A percentile compares a stretch with the other conserved stretches of the same genome.
Conservation (phyloP, 35 echinoderm and acorn worm species). For the Stichopus chloronotus region DNA sequence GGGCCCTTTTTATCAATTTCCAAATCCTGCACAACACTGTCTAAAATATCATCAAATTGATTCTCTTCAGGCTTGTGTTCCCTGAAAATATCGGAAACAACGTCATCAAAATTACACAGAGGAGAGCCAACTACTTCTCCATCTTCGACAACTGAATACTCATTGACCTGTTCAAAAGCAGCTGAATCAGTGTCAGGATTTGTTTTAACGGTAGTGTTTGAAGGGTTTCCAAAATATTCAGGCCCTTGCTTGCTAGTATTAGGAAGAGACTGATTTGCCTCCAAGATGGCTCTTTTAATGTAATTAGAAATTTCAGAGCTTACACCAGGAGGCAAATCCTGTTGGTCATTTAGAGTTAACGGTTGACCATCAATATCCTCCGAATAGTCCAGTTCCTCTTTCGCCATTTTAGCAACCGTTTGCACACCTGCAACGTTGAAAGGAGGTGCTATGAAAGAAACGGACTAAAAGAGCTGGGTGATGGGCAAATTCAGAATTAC, state of each 20-base stretch:
- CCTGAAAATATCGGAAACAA: constrained; percentile 24
- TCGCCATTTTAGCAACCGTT: constrained; percentile 4
- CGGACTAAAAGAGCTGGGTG: neutral
- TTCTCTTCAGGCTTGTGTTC: constrained; percentile 20
- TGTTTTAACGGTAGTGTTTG: neutral
- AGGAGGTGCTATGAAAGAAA: neutral
- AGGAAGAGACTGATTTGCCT: constrained; percentile 21
- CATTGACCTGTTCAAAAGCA: neutral
- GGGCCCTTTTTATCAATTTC: neutral
- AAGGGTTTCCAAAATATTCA: constrained; percentile 20
- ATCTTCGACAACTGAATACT: constrained; percentile 1
- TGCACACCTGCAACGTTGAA: neutral
- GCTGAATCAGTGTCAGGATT: neutral
- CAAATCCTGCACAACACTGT: constrained; percentile 26
- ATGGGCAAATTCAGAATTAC: neutral
- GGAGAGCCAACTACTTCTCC: constrained; percentile 15
- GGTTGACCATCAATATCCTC: constrained; percentile 11
- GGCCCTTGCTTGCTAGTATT: neutral
- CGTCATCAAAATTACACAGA: constrained; percentile 35
- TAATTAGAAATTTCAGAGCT: constrained; percentile 27
- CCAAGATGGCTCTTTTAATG: constrained; percentile 29
- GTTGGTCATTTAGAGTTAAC: neutral
- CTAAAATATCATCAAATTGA: constrained; percentile 47
- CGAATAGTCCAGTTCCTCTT: constrained; percentile 32
- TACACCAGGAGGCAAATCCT: constrained; percentile 21